These are phyloP conservation scores for Axinella damicornis DNA, from an alignment of 37 sponge, comb jelly and placozoan species.

Conservation along the genomic window DNA sequence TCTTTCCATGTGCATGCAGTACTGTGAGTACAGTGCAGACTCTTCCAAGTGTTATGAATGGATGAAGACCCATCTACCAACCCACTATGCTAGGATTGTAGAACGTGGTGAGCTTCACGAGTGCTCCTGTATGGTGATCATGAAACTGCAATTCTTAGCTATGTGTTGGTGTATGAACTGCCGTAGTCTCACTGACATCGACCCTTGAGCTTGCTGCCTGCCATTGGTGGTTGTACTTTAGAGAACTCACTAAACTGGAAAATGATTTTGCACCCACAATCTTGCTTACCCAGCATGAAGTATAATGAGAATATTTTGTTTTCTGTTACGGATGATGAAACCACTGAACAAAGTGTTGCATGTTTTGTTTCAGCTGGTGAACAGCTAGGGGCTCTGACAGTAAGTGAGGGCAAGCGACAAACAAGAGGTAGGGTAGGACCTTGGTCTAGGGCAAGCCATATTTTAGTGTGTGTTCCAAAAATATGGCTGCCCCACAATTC, in stretches of 20 bases:
- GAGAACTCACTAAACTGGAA: no score
- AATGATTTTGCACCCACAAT: no score
- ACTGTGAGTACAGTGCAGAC: conserved; percentile 92
- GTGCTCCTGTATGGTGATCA: no score
- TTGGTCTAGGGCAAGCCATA: no score
- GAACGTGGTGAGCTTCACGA: conserved; percentile 38
- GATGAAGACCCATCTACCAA: conserved; percentile 87
- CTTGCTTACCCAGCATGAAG: background rate
- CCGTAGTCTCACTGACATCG: no score
- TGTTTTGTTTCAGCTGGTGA: conserved; percentile 16
- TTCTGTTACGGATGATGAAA: background rate
- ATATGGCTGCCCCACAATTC: no score
- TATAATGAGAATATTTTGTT: no score
- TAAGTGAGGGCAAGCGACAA: conserved; percentile 71
- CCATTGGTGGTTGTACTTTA: no score
- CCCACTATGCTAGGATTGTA: conserved; percentile 71
- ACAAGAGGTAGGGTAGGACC: conserved; percentile 59
- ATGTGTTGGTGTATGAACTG: no score
- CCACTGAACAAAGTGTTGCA: background rate
- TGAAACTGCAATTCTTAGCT: no score
- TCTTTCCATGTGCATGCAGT: conserved; percentile 70
- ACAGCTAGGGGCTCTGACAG: conserved; percentile 52
- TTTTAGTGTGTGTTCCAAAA: no score
- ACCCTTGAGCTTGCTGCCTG: no score
- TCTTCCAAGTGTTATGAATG: conserved; percentile 91